Conservation (phyloP, 2,888 invertebrate genomes). For the Metacarcinus magister region DNA sequence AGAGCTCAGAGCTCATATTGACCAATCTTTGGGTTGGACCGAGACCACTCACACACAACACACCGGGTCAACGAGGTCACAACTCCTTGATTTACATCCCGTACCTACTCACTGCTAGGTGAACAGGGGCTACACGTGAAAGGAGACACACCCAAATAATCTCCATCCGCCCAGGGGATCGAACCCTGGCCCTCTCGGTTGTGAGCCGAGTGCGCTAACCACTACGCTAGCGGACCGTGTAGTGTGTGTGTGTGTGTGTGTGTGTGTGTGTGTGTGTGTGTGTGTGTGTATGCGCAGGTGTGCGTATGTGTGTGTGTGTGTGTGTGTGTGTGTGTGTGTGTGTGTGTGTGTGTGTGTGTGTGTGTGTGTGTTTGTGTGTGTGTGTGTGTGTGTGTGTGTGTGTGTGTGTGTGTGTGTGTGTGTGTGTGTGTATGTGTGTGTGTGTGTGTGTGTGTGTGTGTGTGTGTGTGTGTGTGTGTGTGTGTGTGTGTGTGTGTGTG, state of each 20-base stretch:
- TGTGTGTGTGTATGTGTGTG: neutral
- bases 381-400: constrained; percentile 46
- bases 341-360: neutral
- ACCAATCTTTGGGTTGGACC: too few relatives aligned
- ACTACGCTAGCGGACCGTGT: too few relatives aligned
- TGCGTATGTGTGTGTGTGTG: neutral
- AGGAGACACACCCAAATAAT: too few relatives aligned
- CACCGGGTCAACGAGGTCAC: too few relatives aligned
- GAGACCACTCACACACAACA: too few relatives aligned
- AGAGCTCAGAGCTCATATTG: too few relatives aligned
- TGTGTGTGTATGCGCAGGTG: neutral
- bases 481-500: neutral
- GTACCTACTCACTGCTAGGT: too few relatives aligned
- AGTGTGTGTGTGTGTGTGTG: neutral
- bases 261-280: neutral
- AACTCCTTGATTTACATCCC: too few relatives aligned
- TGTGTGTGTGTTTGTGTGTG: neutral
- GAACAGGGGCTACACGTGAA: too few relatives aligned
- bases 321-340: constrained; percentile 17
- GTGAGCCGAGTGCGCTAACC: too few relatives aligned
- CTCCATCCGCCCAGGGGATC: too few relatives aligned
- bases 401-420: neutral
- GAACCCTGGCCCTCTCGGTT: too few relatives aligned
- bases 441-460: constrained; percentile 39
- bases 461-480: constrained; percentile 27